These are phyloP conservation scores for Phataginus tetradactyla DNA, from an alignment of 2,797 vertebrate species.

Conservation along the genomic window DNA sequence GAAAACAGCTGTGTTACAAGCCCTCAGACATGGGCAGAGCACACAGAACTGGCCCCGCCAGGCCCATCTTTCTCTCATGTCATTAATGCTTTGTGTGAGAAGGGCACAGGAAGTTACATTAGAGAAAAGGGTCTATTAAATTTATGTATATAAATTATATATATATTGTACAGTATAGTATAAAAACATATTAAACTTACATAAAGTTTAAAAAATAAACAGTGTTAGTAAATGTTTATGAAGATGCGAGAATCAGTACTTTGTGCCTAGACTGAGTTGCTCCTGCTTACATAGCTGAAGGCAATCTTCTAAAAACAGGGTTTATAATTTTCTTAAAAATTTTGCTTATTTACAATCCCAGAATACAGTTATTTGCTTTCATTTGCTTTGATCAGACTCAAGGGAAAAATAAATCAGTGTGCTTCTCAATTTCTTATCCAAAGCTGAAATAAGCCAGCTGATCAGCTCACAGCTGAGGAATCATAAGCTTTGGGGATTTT, in stretches of 20 bases:
- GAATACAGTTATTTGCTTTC: constrained; percentile 48
- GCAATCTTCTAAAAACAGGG: background rate
- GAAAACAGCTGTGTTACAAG: background rate
- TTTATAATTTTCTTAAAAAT: background rate
- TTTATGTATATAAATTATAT: no score
- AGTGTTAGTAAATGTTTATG: background rate
- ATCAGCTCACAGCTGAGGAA: constrained; percentile 66
- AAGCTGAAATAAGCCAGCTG: constrained; percentile 72
- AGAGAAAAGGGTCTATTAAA: background rate
- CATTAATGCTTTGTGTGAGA: background rate
- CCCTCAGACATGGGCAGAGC: no score
- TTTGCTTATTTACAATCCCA: background rate
- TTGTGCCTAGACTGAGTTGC: background rate
- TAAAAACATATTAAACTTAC: no score
- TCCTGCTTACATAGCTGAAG: background rate
- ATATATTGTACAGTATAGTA: no score
- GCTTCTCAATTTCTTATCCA: constrained; percentile 59
- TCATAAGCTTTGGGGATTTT: constrained; percentile 62
- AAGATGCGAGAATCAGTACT: background rate
- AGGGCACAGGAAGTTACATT: background rate
- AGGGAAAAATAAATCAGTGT: constrained; percentile 59
- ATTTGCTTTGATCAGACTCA: constrained; percentile 62
- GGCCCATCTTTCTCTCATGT: background rate
- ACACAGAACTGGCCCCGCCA: background rate
- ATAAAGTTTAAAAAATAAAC: background rate